Evolutionary conservation across 2,113 vertebrate species (phyloP).

Genomic region (Ovibos moschatus): DNA sequence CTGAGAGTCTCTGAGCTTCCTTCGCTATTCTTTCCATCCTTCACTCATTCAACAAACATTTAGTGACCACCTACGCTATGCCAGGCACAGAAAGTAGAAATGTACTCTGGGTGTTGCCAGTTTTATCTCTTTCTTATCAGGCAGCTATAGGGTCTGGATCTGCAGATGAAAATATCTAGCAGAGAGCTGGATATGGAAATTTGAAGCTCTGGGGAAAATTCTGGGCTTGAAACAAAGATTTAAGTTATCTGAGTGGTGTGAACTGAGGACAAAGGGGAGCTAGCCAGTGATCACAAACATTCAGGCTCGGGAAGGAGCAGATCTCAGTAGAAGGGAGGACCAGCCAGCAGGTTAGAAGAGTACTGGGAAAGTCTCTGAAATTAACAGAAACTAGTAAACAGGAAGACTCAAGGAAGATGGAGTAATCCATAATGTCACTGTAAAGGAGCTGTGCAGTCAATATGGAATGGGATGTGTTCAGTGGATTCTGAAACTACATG

Average conservation of each 20-base stretch:
- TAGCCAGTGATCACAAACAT: no score
- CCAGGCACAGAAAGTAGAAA: fast-evolving
- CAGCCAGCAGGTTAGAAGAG: not conserved
- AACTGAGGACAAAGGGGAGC: fast-evolving
- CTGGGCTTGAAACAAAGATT: not conserved
- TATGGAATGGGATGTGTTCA: no score
- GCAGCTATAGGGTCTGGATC: fast-evolving
- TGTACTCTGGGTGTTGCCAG: fast-evolving
- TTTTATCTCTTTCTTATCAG: no score
- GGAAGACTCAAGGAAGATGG: not conserved
- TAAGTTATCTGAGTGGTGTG: not conserved
- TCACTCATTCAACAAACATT: no score
- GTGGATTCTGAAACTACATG: not conserved
- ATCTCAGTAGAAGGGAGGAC: not conserved
- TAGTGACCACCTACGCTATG: not conserved
- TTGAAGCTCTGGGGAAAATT: not conserved
- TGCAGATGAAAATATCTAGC: not conserved
- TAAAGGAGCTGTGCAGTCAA: fast-evolving
- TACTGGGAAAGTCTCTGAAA: fast-evolving
- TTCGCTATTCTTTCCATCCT: fast-evolving
- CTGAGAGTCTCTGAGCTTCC: not conserved
- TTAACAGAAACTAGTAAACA: fast-evolving
- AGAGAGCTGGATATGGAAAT: not conserved
- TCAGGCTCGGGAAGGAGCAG: no score
- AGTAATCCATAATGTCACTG: no score